phyloP scores from a whole-genome alignment of 2,113 vertebrate species.

The Argyrosomus japonicus region DNA sequence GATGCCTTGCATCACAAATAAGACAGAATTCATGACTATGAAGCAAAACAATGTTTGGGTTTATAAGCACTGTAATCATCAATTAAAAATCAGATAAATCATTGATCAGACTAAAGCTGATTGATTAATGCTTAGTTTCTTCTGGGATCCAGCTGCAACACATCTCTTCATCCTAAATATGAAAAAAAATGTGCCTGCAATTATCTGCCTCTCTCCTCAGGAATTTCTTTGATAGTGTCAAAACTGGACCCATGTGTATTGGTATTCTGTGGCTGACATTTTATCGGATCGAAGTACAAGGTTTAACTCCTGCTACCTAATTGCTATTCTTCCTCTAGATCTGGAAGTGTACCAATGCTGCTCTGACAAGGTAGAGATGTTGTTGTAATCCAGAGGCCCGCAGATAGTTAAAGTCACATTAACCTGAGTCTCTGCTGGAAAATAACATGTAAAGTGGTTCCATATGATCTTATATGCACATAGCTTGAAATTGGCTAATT shows the following conservation, averaged over 20 bases:
- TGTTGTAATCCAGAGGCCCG: not conserved
- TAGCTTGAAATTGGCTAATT: slow-evolving; percentile 3
- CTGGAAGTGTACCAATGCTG: not conserved
- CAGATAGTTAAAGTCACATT: not conserved
- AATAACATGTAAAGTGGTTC: not conserved
- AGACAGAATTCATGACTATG: not conserved
- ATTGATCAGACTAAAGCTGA: not conserved
- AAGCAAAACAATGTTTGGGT: not conserved
- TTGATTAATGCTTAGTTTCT: not conserved
- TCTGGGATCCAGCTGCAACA: not conserved
- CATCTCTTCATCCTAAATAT: slow-evolving; percentile 1
- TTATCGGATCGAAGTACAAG: slow-evolving; percentile 18
- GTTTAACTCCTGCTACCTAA: slow-evolving; percentile 28
- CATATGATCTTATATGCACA: not conserved
- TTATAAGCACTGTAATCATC: not conserved
- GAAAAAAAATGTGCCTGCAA: not conserved
- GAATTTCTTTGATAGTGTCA: not conserved
- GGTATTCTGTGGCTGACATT: slow-evolving; percentile 43
- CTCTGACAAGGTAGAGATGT: not conserved
- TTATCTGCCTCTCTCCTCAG: not conserved
- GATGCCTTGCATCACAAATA: slow-evolving; percentile 34
- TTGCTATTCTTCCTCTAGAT: slow-evolving; percentile 25
- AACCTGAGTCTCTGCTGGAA: not conserved
- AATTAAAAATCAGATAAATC: not conserved
- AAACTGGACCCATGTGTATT: slow-evolving; percentile 3